Percentiles rank a stretch among this genome's conserved stretches.
These are phyloP conservation scores for Gobiocypris rarus DNA, from an alignment of 2,113 vertebrate species.

Conservation along the genomic window DNA sequence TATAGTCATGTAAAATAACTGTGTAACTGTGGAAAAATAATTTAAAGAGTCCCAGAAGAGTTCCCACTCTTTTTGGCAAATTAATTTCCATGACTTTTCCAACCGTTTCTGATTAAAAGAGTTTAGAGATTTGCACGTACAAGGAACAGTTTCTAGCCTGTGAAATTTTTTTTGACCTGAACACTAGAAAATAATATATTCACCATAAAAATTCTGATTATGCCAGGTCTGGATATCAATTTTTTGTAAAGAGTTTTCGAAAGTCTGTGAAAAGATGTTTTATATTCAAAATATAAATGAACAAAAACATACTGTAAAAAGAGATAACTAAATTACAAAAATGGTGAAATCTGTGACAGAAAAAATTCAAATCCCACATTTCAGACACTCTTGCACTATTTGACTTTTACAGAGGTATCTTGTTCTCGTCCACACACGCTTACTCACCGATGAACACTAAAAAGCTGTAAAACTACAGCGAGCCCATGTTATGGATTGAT, in stretches of 20 bases:
- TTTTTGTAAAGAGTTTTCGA: not conserved
- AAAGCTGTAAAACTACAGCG: slow-evolving; percentile 13
- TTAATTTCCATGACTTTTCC: not conserved
- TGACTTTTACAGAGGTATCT: slow-evolving; percentile 65
- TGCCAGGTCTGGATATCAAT: not conserved
- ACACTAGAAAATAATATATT: not conserved
- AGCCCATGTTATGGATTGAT: slow-evolving; percentile 24
- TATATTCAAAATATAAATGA: not conserved
- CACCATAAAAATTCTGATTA: no score
- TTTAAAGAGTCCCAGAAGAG: not conserved
- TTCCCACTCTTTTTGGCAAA: not conserved
- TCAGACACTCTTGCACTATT: slow-evolving; percentile 66
- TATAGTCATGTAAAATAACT: not conserved
- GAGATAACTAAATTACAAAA: not conserved
- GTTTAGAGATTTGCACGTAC: not conserved
- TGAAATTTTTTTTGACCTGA: not conserved
- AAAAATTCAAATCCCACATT: slow-evolving; percentile 14
- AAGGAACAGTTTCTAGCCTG: not conserved
- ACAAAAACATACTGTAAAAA: not conserved
- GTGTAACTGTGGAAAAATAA: not conserved
- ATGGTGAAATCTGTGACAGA: slow-evolving; percentile 33
- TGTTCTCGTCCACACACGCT: slow-evolving; percentile 54
- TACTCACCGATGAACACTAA: not conserved
- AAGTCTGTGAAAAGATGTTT: not conserved
- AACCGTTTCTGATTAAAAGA: not conserved